Conservation (phyloP, 2,113 vertebrate genomes). For the Noctilio leporinus region DNA sequence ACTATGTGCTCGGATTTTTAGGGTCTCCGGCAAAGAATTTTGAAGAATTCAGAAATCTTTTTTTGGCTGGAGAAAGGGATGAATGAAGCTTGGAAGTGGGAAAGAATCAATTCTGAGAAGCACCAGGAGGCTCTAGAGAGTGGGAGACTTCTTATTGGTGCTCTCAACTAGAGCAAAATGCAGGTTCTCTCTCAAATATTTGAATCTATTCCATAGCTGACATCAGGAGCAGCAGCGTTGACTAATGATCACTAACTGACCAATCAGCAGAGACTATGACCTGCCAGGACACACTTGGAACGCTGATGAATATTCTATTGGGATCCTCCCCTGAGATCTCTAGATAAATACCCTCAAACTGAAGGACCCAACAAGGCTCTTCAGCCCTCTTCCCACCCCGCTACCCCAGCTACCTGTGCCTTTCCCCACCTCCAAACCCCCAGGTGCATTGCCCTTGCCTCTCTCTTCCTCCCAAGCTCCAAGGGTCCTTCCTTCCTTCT, state of each 20-base stretch:
- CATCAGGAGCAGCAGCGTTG: neutral
- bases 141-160: neutral
- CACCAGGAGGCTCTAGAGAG: neutral
- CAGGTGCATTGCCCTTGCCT: neutral
- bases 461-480: neutral
- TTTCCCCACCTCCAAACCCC: neutral
- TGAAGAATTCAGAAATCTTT: neutral
- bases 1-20: neutral
- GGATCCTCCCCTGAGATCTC: neutral
- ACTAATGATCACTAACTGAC: neutral
- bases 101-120: neutral
- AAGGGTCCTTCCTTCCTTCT: neutral
- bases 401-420: neutral
- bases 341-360: neutral
- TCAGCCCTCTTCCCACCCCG: neutral
- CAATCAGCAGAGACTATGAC: neutral
- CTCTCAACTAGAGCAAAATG: neutral
- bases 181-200: constrained; percentile 29
- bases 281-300: neutral
- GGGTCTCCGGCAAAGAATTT: neutral
- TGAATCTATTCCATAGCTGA: neutral
- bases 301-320: neutral
- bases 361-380: neutral
- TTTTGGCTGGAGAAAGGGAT: neutral
- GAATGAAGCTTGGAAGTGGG: neutral